Conservation (phyloP, 2,113 vertebrate genomes). For the Syngnathus typhle region DNA sequence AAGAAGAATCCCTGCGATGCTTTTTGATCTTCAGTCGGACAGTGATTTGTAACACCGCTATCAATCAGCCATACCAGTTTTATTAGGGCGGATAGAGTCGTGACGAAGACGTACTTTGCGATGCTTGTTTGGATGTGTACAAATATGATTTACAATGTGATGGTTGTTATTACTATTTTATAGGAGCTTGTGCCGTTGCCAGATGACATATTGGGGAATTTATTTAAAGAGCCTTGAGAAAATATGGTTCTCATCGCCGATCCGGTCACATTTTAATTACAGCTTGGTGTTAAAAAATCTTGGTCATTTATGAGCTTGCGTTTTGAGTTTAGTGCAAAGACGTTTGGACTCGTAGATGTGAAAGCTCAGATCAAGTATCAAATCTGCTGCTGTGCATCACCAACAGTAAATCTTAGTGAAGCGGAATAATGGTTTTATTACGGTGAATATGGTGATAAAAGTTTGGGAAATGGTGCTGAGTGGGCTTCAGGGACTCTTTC, state of each 20-base stretch:
- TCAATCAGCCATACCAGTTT: conserved; percentile 26
- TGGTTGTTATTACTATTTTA: conserved; percentile 10
- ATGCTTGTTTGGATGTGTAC: conserved; percentile 18
- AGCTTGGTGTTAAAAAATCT: conserved; percentile 12
- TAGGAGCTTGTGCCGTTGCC: conserved; percentile 8
- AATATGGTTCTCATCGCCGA: conserved; percentile 8
- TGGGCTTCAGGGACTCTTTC: not conserved
- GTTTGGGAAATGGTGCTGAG: conserved; percentile 1
- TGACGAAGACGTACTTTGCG: conserved; percentile 2
- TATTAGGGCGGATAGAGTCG: conserved; percentile 9
- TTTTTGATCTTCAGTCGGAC: conserved; percentile 9
- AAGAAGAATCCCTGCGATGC: conserved; percentile 12
- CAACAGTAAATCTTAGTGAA: conserved; percentile 21
- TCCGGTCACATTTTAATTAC: conserved; percentile 17
- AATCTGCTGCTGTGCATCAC: conserved; percentile 13
- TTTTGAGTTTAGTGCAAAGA: conserved; percentile 14
- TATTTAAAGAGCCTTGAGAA: conserved; percentile 9
- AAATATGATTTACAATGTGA: conserved; percentile 20
- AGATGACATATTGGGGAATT: conserved; percentile 18
- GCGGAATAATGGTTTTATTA: conserved; percentile 40
- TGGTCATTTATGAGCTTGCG: conserved; percentile 8
- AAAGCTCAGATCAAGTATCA: not conserved
- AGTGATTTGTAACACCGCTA: conserved; percentile 17
- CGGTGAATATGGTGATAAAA: conserved; percentile 12
- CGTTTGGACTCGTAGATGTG: not conserved